Evolutionary conservation across 1,140 invertebrate genomes (phyloP).

Genomic region (Choristoneura fumiferana): DNA sequence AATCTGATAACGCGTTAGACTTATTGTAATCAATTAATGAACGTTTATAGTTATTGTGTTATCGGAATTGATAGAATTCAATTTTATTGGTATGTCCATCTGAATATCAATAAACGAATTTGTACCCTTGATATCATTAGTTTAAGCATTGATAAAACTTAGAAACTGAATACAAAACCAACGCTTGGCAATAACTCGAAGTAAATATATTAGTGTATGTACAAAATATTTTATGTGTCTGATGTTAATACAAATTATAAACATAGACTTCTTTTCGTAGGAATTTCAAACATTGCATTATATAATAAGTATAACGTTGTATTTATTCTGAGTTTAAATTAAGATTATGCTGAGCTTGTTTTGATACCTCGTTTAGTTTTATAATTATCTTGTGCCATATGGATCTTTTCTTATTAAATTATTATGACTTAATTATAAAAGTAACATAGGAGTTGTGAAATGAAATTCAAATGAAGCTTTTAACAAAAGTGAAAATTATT

Average conservation of each 20-base stretch:
- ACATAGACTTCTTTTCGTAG: not conserved
- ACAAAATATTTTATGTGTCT: constrained; percentile 17
- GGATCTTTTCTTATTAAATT: constrained; percentile 45
- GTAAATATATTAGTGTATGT: constrained; percentile 53
- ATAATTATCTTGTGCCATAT: constrained; percentile 63
- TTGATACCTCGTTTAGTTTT: constrained; percentile 32
- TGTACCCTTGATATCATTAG: constrained; percentile 73
- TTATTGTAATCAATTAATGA: constrained; percentile 43
- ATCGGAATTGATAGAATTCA: constrained; percentile 67
- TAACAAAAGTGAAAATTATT: constrained; percentile 51
- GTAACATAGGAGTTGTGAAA: constrained; percentile 70
- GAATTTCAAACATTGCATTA: not conserved
- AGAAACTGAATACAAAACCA: constrained; percentile 52
- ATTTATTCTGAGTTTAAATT: not conserved
- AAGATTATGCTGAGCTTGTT: not conserved
- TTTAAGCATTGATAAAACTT: constrained; percentile 46
- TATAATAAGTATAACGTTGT: not conserved
- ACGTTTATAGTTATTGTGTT: constrained; percentile 51
- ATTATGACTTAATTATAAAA: constrained; percentile 31
- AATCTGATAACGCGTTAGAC: constrained; percentile 26
- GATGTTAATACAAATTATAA: not conserved
- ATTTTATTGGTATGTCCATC: constrained; percentile 57
- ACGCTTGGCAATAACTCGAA: constrained; percentile 75
- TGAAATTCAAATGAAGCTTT: constrained; percentile 62
- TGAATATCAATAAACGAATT: constrained; percentile 72